Evolutionary conservation across 2,113 vertebrate genomes (phyloP), one percentile per base, ranked within the genome.

Genomic region (Oncorhynchus mykiss): DNA sequence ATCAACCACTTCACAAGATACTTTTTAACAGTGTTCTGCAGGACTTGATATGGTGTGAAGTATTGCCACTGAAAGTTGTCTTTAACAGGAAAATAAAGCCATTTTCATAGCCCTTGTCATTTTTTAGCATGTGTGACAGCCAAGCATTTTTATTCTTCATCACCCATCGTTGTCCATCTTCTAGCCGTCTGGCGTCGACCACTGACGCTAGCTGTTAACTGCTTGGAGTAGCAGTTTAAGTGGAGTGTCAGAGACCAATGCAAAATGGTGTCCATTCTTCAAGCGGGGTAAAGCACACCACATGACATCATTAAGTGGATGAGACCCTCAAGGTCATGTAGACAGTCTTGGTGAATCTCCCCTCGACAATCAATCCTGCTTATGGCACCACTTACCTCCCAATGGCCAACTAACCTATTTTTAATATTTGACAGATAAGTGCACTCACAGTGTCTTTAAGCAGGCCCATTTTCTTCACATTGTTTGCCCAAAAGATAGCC

Each of bases 401-500:
- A 91, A 86, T 86, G 85, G 86, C 78, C 77, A 78, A 51, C 24
- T 91, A 91, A 91, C 92, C 84, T 91, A 82, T 87, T 90, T 93
- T 91, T 91, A 92, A 93, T 92, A 92, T 92, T 92, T 90, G 82
- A 80, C 73, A 87, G 82, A 82, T 89, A 90, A 92, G 89, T 88
- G 85, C 89, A 88, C 88, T 88, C 74, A 70, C 51, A 81, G 75
- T 81, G 88, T 88, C 74, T 88, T 88, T 16, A 75, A 78, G 62
- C 62, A 83, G 82, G 83, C 65, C 66, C 18, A 4, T 25, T 64
- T 80, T 82, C 81, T 88, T 67, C 45, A 11, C 71, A 81, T 86
- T 67, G 81, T 73, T 83, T 73, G 72, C 49, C 62, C 16, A 22
- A 31, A 45, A 14, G 27, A 65, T 29, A 24, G 39, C 20, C 68